Evolutionary conservation across 2,888 invertebrate genomes (phyloP).

Genomic region (Cybosia mesomella): DNA sequence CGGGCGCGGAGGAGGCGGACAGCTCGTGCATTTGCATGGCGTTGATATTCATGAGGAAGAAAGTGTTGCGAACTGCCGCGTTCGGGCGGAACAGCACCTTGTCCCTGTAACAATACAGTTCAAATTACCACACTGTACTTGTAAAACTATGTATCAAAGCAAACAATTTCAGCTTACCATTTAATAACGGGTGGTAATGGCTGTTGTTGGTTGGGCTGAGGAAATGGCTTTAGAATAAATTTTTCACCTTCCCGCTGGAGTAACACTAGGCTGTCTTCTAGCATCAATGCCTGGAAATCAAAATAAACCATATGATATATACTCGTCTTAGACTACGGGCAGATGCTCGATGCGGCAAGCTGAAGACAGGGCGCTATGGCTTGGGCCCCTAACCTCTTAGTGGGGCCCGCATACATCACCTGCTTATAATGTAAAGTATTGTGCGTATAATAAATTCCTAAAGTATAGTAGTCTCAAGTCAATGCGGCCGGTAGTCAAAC

Average conservation of each 20-base stretch:
- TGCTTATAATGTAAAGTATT: no score
- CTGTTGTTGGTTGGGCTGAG: constrained; percentile 65
- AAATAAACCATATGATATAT: background rate
- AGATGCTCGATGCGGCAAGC: no score
- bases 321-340: no score
- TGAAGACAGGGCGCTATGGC: no score
- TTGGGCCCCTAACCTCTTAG: no score
- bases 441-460: no score
- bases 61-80: constrained; percentile 81
- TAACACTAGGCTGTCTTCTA: constrained; percentile 77
- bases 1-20: constrained; percentile 73
- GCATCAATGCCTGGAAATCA: constrained; percentile 72
- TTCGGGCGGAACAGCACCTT: constrained; percentile 82
- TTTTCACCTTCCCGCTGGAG: constrained; percentile 80
- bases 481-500: no score
- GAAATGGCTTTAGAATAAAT: constrained; percentile 77
- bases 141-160: background rate
- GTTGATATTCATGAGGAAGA: constrained; percentile 85
- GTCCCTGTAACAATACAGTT: constrained; percentile 65
- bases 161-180: constrained; percentile 62
- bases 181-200: constrained; percentile 77
- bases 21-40: constrained; percentile 83
- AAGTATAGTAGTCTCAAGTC: no score
- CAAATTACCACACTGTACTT: background rate
- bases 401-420: no score